These are phyloP conservation scores for Hypsopygia costalis DNA, from an alignment of 2,888 invertebrate species.

Conservation along the genomic window DNA sequence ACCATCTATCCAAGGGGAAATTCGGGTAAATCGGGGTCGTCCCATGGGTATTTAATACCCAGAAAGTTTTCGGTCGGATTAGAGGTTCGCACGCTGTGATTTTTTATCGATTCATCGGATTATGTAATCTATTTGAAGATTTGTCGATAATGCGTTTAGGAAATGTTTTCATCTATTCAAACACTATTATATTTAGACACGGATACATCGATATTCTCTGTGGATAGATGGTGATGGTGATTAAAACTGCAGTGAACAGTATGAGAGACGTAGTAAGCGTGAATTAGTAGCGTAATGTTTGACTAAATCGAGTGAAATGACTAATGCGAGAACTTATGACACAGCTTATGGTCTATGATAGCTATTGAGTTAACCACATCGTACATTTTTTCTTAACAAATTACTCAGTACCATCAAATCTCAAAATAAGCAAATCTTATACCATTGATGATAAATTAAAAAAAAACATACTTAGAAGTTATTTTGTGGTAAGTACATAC, in stretches of 20 bases:
- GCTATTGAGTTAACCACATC: neutral
- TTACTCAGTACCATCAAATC: too few relatives aligned
- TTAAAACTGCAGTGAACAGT: neutral
- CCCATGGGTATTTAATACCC: conserved; percentile 1
- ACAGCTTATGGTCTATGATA: neutral
- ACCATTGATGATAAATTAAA: too few relatives aligned
- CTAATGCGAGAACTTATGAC: neutral
- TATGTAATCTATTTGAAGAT: conserved; percentile 2
- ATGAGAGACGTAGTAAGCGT: neutral
- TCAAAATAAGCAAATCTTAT: too few relatives aligned
- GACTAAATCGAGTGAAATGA: neutral
- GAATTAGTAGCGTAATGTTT: neutral
- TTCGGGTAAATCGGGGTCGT: neutral
- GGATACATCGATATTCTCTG: neutral
- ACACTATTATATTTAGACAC: too few relatives aligned
- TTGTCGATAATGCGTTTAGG: neutral
- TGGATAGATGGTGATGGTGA: neutral
- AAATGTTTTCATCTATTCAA: neutral
- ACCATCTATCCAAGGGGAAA: conserved; percentile 5
- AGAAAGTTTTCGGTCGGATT: conserved; percentile 4
- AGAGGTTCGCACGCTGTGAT: neutral
- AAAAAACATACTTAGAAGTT: too few relatives aligned
- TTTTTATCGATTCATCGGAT: conserved; percentile 8
- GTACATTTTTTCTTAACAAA: too few relatives aligned
- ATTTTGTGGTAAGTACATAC: too few relatives aligned